These are phyloP conservation scores for Triplophysa yarkandensis DNA, from an alignment of 2,797 vertebrate genomes.

Conservation along the genomic window DNA sequence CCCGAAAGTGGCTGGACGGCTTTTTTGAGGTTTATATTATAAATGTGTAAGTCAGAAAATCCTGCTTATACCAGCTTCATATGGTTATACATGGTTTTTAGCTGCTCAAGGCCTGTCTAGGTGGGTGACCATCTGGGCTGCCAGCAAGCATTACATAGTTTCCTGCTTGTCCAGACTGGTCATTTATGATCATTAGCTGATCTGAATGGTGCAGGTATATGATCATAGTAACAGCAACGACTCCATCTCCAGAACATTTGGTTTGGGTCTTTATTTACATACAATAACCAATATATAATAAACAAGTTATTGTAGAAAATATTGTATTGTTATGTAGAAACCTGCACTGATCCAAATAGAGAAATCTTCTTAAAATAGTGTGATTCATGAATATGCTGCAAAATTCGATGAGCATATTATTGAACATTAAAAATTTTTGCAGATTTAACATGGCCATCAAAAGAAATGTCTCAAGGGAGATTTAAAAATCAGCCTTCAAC, in stretches of 20 bases:
- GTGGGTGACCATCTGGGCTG: not conserved
- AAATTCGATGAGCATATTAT: no score
- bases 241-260: not conserved
- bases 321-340: no score
- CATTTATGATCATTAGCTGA: not conserved
- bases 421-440: no score
- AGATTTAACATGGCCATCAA: no score
- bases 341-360: no score
- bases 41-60: not conserved
- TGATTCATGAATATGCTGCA: no score
- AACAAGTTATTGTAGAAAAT: no score
- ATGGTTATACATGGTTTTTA: not conserved
- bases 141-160: not conserved
- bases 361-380: no score
- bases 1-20: not conserved
- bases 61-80: not conserved
- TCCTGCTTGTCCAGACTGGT: not conserved
- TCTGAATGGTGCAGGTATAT: not conserved
- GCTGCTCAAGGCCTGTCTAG: not conserved
- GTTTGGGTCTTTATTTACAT: not conserved
- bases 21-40: conserved; percentile 5
- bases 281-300: not conserved
- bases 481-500: no score
- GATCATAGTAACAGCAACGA: not conserved
- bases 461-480: no score